Evolutionary conservation across 2,113 vertebrate genomes (phyloP).

Genomic region (Hystrix brachyura): DNA sequence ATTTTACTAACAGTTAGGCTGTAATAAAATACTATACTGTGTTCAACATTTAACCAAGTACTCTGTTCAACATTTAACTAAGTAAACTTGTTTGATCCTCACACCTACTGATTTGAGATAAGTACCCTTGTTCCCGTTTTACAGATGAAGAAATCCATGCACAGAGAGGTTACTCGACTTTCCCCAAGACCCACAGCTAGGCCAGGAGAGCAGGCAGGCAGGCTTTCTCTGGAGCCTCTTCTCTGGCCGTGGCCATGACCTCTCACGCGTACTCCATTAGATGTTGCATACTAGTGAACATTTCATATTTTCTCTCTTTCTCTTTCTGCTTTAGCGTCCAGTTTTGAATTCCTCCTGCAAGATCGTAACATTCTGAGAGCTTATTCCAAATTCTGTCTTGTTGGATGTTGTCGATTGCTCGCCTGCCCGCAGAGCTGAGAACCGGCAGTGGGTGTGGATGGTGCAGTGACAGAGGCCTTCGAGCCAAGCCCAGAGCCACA

Average conservation of each 20-base stretch:
- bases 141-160: neutral
- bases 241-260: fast-evolving
- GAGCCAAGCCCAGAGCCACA: neutral
- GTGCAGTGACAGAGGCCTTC: fast-evolving
- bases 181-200: neutral
- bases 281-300: neutral
- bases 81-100: neutral
- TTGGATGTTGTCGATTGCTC: neutral
- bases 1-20: neutral
- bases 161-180: neutral
- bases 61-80: neutral
- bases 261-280: neutral
- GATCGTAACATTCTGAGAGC: neutral
- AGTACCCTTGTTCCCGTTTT: neutral
- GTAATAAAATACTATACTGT: too few species aligned
- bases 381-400: neutral
- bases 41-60: neutral
- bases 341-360: neutral
- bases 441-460: neutral
- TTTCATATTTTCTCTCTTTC: neutral
- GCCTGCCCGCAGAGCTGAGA: neutral
- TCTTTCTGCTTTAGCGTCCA: neutral
- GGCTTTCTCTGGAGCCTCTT: neutral
- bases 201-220: neutral
- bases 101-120: neutral